Percentiles rank a stretch among this genome's conserved stretches.
These are phyloP conservation scores for Hydrozoanthus tunicans DNA, from an alignment of 64 coral and sea anemone species.

Conservation along the genomic window DNA sequence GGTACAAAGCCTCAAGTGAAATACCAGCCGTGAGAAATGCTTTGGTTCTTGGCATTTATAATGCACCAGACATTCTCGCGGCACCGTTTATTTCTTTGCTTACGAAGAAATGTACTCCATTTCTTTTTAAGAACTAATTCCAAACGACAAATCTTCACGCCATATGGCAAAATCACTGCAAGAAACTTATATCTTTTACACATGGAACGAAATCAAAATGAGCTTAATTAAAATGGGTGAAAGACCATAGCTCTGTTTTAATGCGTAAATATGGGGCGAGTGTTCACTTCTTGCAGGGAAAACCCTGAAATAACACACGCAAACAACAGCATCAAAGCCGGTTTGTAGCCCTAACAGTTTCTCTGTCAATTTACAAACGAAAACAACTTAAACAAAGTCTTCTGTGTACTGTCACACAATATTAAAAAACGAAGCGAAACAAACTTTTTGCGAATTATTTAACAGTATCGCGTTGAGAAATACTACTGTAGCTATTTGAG, in stretches of 20 bases:
- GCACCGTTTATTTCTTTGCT: conserved; percentile 17
- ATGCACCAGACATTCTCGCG: conserved; percentile 34
- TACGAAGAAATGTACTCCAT: conserved; percentile 12
- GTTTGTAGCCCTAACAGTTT: conserved; percentile 38
- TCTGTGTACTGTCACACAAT: conserved; percentile 57
- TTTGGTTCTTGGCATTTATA: neutral
- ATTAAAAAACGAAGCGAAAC: neutral
- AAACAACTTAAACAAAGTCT: conserved; percentile 70
- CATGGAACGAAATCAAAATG: conserved; percentile 6
- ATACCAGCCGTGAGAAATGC: conserved; percentile 64
- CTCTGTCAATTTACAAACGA: conserved; percentile 53
- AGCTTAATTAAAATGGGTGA: conserved; percentile 3
- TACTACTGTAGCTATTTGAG: conserved; percentile 47
- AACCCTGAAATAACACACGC: conserved; percentile 82
- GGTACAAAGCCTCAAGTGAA: conserved; percentile 57
- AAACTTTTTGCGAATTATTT: conserved; percentile 35
- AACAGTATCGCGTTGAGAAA: neutral
- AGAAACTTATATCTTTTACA: conserved; percentile 29
- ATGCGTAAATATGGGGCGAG: neutral
- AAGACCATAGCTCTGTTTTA: conserved; percentile 11
- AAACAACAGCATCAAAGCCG: conserved; percentile 38
- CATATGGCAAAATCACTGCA: conserved; percentile 31
- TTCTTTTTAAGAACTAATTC: neutral
- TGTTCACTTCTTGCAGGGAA: conserved; percentile 46
- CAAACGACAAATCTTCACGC: neutral